phyloP scores from a whole-genome alignment of 1,140 invertebrate genomes.

The Pogonomyrmex barbatus region DNA sequence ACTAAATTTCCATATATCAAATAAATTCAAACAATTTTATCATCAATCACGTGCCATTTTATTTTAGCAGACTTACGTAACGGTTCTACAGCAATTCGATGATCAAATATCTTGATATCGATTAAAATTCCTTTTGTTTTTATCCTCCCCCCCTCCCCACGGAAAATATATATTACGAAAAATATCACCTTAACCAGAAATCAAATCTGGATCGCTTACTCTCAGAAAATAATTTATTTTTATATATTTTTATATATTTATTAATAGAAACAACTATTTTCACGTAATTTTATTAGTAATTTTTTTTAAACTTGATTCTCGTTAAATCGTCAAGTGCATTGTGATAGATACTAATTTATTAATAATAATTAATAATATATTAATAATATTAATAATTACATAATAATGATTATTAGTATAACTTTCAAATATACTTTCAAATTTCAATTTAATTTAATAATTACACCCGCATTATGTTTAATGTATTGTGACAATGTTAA shows the following conservation, averaged over 20 bases:
- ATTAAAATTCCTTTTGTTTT: no score
- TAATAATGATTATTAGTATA: constrained; percentile 10
- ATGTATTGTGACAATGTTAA: not conserved
- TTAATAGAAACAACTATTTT: constrained; percentile 1
- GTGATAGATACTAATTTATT: not conserved
- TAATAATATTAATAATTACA: not conserved
- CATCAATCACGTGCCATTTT: no score
- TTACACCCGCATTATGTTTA: not conserved
- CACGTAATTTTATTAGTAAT: not conserved
- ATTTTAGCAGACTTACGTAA: no score
- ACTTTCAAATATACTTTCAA: not conserved
- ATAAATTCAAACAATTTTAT: no score
- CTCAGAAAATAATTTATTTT: no score
- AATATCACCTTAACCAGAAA: no score
- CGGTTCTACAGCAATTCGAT: no score
- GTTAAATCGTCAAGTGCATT: not conserved
- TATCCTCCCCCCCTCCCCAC: no score
- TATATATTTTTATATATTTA: not conserved
- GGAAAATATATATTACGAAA: no score
- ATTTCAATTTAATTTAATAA: constrained; percentile 18
- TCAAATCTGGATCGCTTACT: no score
- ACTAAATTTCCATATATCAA: no score
- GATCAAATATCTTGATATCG: no score
- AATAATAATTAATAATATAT: constrained; percentile 4
- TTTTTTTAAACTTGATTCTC: not conserved